phyloP scores from a whole-genome alignment of 1,140 invertebrate genomes.

The Heliconius melpomene region DNA sequence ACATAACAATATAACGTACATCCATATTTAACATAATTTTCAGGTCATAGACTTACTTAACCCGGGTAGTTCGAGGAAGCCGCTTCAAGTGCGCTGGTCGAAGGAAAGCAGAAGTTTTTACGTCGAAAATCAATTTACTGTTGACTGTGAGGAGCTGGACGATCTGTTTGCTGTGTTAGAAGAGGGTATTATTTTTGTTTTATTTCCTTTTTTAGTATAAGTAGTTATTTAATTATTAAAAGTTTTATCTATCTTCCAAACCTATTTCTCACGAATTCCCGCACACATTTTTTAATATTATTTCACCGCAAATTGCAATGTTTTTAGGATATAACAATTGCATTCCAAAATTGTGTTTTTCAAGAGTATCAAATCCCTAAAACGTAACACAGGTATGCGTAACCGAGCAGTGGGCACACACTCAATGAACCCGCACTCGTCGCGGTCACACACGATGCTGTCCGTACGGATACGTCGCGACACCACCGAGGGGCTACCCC shows the following conservation, averaged over 20 bases:
- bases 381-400: slow-evolving; percentile 84
- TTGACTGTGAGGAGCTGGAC: slow-evolving; percentile 96
- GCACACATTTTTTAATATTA: too few species aligned
- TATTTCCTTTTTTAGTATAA: background rate
- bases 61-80: slow-evolving; percentile 89
- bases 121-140: slow-evolving; percentile 96
- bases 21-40: too few species aligned
- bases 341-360: too few species aligned
- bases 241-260: too few species aligned
- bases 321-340: too few species aligned
- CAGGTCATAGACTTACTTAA: slow-evolving; percentile 97
- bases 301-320: too few species aligned
- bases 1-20: too few species aligned
- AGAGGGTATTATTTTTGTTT: slow-evolving; percentile 87
- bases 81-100: slow-evolving; percentile 94
- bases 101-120: slow-evolving; percentile 96
- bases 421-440: slow-evolving; percentile 98
- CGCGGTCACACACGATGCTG: slow-evolving; percentile 96
- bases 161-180: slow-evolving; percentile 96
- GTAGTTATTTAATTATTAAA: too few species aligned
- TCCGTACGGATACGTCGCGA: slow-evolving; percentile 93
- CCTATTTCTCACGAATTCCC: too few species aligned
- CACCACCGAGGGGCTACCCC: slow-evolving; percentile 89
- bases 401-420: slow-evolving; percentile 93
- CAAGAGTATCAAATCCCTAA: background rate